phyloP scores from a whole-genome alignment of 2,113 vertebrate genomes.

The Coturnix japonica region DNA sequence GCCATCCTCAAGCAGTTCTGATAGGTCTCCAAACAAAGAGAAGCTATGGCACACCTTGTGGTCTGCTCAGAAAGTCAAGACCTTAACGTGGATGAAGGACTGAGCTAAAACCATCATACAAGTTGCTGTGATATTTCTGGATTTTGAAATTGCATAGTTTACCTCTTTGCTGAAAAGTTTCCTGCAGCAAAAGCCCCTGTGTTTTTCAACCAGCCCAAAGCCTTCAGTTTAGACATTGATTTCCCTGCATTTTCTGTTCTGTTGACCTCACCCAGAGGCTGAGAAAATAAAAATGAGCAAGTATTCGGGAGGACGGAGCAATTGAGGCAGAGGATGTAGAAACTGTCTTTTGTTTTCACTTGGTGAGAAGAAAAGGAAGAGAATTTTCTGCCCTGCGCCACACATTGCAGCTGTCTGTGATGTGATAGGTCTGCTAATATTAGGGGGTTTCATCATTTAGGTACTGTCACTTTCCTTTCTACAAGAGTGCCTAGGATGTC shows the following conservation, averaged over 20 bases:
- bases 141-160: not conserved
- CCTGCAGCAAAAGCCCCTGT: not conserved
- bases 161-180: not conserved
- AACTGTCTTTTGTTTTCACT: constrained; percentile 1
- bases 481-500: not conserved
- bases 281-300: not conserved
- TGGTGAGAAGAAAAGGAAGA: constrained; percentile 12
- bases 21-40: not conserved
- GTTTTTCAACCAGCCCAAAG: not conserved
- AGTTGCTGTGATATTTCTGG: not conserved
- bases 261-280: not conserved
- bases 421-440: not conserved
- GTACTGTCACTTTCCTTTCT: not conserved
- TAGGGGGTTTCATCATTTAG: not conserved
- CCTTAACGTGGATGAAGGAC: not conserved
- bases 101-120: not conserved
- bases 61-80: constrained; percentile 7
- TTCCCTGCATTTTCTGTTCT: not conserved
- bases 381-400: not conserved
- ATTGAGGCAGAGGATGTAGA: not conserved
- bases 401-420: not conserved
- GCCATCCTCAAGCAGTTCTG: not conserved
- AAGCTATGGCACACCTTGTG: not conserved
- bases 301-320: not conserved
- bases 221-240: not conserved